A percentile compares a stretch with the other conserved stretches of the same genome.
phyloP scores from a whole-genome alignment of 2,113 vertebrate species.

The Lontra canadensis region DNA sequence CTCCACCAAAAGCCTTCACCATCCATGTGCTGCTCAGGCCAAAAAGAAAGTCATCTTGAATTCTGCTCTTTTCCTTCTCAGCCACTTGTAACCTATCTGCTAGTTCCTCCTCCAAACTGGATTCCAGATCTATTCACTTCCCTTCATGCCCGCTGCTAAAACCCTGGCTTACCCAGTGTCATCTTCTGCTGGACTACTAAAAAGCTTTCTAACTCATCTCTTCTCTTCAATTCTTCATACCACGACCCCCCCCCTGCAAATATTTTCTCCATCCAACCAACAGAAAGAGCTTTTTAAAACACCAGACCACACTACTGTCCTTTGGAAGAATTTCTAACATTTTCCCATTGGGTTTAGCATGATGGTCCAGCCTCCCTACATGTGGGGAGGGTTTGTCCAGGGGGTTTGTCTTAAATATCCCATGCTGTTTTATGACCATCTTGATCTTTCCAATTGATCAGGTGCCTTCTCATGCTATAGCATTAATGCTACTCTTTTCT shows the following conservation, averaged over 20 bases:
- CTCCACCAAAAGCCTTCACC: not conserved
- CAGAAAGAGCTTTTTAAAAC: not conserved
- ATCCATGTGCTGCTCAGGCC: not conserved
- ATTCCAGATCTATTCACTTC: too few species aligned
- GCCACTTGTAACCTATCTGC: fast-evolving
- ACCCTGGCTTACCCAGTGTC: not conserved
- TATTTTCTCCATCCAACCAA: not conserved
- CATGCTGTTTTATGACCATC: too few species aligned
- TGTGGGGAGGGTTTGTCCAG: too few species aligned
- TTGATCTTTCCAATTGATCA: too few species aligned
- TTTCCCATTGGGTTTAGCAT: not conserved
- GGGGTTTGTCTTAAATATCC: too few species aligned
- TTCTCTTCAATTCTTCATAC: not conserved
- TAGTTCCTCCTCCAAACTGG: not conserved
- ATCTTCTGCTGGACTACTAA: not conserved
- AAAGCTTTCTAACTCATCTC: not conserved
- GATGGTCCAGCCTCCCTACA: not conserved
- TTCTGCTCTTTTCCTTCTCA: fast-evolving
- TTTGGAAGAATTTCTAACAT: not conserved
- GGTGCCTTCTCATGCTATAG: not conserved
- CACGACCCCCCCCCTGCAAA: fast-evolving
- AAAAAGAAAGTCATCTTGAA: not conserved
- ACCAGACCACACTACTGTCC: not conserved
- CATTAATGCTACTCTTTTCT: fast-evolving
- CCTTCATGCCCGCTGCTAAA: not conserved